Evolutionary conservation across 2,797 vertebrate species (phyloP).

Genomic region (Mus minutoides): DNA sequence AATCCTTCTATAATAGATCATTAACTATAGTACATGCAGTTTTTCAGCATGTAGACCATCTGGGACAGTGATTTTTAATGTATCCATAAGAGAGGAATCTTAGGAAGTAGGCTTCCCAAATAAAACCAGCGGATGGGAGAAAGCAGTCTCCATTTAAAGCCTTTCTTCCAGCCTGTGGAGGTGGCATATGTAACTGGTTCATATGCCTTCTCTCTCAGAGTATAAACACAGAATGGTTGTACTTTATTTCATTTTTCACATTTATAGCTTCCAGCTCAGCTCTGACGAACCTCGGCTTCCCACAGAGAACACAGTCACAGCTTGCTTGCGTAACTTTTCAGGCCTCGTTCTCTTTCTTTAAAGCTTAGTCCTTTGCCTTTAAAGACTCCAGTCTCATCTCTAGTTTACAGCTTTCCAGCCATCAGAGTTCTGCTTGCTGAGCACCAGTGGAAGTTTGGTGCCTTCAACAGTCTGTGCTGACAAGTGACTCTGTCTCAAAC

Average conservation of each 20-base stretch:
- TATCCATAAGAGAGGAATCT: neutral
- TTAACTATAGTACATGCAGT: slow-evolving; percentile 3
- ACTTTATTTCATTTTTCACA: neutral
- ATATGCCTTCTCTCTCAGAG: neutral
- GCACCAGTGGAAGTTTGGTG: neutral
- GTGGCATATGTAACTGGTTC: slow-evolving; percentile 20
- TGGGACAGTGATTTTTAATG: slow-evolving; percentile 48
- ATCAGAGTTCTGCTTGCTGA: neutral
- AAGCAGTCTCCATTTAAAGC: neutral
- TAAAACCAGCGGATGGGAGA: slow-evolving; percentile 23
- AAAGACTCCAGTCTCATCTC: neutral
- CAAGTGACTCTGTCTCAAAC: neutral
- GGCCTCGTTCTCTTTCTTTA: neutral
- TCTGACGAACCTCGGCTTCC: neutral
- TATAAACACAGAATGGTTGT: slow-evolving; percentile 24
- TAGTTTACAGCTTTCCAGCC: neutral
- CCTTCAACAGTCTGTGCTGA: neutral
- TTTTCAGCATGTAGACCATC: slow-evolving; percentile 4
- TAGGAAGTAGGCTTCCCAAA: slow-evolving; percentile 21
- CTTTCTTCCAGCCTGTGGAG: slow-evolving; percentile 23
- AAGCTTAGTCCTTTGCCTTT: neutral
- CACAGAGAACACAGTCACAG: neutral
- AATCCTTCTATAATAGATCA: neutral
- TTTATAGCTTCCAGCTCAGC: slow-evolving; percentile 34
- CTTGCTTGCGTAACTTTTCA: neutral